Percentiles rank a stretch among this genome's conserved stretches.
Conservation (phyloP, 2,113 vertebrate species). For the Cyprinodon tularosa region DNA sequence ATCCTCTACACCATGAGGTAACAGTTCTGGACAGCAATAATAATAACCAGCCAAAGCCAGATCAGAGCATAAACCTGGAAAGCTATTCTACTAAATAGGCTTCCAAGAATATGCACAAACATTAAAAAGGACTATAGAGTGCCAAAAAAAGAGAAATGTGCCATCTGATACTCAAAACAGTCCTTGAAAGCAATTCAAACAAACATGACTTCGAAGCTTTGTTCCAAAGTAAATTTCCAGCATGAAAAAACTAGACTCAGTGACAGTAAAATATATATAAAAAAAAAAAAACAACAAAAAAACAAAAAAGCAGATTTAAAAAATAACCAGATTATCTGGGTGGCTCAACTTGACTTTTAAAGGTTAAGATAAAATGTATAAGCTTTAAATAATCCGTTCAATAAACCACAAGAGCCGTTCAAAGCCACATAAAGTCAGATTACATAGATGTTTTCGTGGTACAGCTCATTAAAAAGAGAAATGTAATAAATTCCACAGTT, state of each 20-base stretch:
- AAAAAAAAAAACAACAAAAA: not conserved
- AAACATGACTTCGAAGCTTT: conserved; percentile 50
- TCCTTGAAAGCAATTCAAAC: conserved; percentile 63
- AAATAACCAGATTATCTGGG: conserved; percentile 24
- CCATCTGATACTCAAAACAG: conserved; percentile 68
- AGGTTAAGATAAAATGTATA: conserved; percentile 3
- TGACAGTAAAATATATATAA: conserved; percentile 20
- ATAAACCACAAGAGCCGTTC: not conserved
- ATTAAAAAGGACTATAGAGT: conserved; percentile 48
- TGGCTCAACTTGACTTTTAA: conserved; percentile 23
- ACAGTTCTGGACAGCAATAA: conserved; percentile 39
- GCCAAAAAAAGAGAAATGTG: conserved; percentile 39
- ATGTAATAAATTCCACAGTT: not conserved
- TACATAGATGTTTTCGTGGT: not conserved
- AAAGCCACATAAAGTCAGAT: not conserved
- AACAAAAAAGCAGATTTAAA: conserved; percentile 13
- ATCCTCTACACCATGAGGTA: conserved; percentile 89
- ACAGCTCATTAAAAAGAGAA: not conserved
- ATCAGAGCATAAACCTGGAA: conserved; percentile 69
- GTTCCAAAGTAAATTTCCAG: conserved; percentile 47
- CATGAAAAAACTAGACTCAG: conserved; percentile 1
- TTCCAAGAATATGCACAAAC: conserved; percentile 64
- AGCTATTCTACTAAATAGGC: conserved; percentile 55
- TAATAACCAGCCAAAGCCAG: conserved; percentile 61
- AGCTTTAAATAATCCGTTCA: not conserved